phyloP scores from a whole-genome alignment of 2,113 vertebrate species.

The Jacana jacana region DNA sequence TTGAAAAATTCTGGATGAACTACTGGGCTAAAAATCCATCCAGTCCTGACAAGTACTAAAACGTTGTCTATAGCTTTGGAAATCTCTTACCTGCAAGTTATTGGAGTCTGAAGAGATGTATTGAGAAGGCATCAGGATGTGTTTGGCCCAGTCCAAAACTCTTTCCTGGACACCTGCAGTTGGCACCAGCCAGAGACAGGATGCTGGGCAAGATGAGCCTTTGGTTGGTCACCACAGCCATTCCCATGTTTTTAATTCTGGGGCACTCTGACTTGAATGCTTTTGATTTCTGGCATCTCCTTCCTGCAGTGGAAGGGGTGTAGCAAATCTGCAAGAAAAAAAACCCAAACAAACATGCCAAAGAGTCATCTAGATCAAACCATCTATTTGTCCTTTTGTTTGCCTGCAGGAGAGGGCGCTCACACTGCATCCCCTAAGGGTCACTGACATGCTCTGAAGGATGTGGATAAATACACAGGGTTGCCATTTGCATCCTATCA shows the following conservation, averaged over 20 bases:
- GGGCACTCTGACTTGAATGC: not conserved
- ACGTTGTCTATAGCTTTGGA: not conserved
- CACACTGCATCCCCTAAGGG: not conserved
- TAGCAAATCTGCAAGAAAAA: not conserved
- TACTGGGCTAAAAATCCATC: not conserved
- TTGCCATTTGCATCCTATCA: not conserved
- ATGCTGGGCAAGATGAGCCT: too few species aligned
- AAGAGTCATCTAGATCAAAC: not conserved
- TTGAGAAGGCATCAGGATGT: not conserved
- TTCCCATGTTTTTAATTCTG: not conserved
- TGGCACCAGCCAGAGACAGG: not conserved
- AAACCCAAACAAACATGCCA: not conserved
- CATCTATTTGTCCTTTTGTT: not conserved
- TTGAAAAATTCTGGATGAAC: not conserved
- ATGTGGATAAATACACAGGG: not conserved
- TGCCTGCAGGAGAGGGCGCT: not conserved
- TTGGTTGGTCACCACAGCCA: not conserved
- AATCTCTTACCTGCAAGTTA: not conserved
- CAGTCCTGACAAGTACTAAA: not conserved
- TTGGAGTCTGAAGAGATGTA: not conserved
- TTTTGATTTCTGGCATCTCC: not conserved
- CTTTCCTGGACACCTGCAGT: not conserved
- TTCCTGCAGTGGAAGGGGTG: not conserved
- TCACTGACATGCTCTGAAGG: not conserved
- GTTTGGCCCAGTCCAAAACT: accelerated